Evolutionary conservation across 2,113 vertebrate genomes (phyloP), one percentile per base, ranked within the genome.

Genomic region (Corvus cornix): DNA sequence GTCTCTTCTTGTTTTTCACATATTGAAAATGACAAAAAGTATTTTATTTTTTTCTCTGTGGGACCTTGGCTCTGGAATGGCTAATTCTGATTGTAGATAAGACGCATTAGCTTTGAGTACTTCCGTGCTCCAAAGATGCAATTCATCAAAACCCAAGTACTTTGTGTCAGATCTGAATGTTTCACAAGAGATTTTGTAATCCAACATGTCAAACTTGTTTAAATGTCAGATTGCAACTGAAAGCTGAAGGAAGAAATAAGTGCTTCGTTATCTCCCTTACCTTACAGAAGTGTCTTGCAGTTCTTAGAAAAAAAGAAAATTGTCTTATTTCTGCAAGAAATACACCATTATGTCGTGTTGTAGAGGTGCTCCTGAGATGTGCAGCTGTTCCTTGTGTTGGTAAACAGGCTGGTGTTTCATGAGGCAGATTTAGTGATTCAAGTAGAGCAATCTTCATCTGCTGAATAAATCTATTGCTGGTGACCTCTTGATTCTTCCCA

Each of bases 101-200:
- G 68, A 26, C 0, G 6, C 79, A 92, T 94, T 95, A 93, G 60
- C 43, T 93, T 72, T 64, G 86, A 96, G 86, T 81, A 87, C 83
- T 96, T 97, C 92, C 37, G 7, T 78, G 48, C 72, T 92, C 76
- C 33, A 31, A 56, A 91, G 92, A 78, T 37, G 49, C 60, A 44
- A 17, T 94, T 82, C 76, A 84, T 95, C 90, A 92, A 87, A 93
- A 56, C 79, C 31, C 88, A 78, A 96, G 95, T 93, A 72, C 92
- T 95, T 94, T 93, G 83, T 93, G 96, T 96, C 93, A 87, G 88
- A 82, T 66, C 68, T 84, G 62, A 68, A 90, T 69, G 73, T 75
- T 87, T 86, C 86, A 84, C 28, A 9, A 92, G 88, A 73, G 88
- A 95, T 92, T 95, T 95, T 92, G 89, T 90, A 96, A 95, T 92